These are phyloP conservation scores for Spilosoma lubricipeda DNA, from an alignment of 2,888 invertebrate species.

Conservation along the genomic window DNA sequence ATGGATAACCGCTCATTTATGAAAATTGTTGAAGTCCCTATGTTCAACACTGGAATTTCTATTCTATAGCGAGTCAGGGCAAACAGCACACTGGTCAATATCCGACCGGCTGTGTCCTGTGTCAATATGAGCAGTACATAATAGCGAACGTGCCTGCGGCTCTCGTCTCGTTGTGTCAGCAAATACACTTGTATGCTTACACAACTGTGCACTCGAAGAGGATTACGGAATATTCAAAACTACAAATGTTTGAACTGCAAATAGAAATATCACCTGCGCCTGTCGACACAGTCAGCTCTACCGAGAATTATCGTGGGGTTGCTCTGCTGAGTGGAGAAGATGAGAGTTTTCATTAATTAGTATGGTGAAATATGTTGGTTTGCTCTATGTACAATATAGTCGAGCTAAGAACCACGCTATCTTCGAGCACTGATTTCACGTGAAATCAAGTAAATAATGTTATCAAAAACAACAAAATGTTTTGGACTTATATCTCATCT, in stretches of 20 bases:
- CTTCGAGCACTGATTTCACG: background rate
- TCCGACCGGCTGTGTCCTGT: background rate
- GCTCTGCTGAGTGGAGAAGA: background rate
- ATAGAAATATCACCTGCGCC: conserved; percentile 8
- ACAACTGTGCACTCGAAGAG: conserved; percentile 13
- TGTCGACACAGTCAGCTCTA: background rate
- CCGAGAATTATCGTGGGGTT: background rate
- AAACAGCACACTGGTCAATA: conserved; percentile 1
- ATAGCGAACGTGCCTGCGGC: background rate
- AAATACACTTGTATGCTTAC: conserved; percentile 10
- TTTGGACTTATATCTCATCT: background rate
- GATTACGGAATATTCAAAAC: conserved; percentile 12
- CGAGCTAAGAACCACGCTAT: background rate
- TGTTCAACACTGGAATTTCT: background rate
- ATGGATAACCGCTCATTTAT: background rate
- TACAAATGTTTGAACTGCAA: conserved; percentile 7
- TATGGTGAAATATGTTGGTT: background rate
- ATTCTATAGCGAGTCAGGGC: background rate
- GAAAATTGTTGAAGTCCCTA: background rate
- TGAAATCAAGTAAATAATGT: background rate
- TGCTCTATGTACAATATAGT: background rate
- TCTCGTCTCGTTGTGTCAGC: background rate
- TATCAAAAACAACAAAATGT: background rate
- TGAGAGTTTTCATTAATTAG: background rate
- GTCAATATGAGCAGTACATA: conserved; percentile 7